Evolutionary conservation across 1,140 invertebrate genomes (phyloP), one percentile per base, ranked within the genome.

Genomic region (Camponotus floridanus): DNA sequence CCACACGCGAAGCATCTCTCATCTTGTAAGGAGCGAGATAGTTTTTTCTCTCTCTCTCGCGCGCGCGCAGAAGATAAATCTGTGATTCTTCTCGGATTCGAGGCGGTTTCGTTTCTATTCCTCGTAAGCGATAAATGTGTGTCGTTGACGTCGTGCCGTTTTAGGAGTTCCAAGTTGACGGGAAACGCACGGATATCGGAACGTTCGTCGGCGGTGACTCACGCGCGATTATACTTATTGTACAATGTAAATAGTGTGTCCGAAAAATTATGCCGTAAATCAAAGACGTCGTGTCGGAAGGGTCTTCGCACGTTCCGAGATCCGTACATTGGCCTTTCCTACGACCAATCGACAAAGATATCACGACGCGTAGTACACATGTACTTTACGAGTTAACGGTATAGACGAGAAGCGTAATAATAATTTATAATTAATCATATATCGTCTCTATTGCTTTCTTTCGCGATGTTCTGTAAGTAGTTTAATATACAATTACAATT

Each of bases 161-260:
- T 83, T 74, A 73, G 55, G 68, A 45, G 61, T 61, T 61, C 21
- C 79, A 59, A 73, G 67, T 42, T 21, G 18, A 61, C n/a, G 39
- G 68, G 42, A 48, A 57, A n/a, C n/a, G 79, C 39, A 15, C 79
- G 79, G 42, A 73, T 62, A 8, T 48, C 79, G 79, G 79, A 48
- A 73, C 68, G 79, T 62, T 15, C 33, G 48, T 61, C 15, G 61
- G 33, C 36, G 62, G 61, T 11, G 61, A 85, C n/a, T 31, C 42
- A 11, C 71, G 31, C 48, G n/a, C 48, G 51, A 57, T 48, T 31
- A 67, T 55, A 55, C 36, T 64, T 65, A 73, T 73, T 71, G 31
- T 84, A 71, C 36, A 67, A 59, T 86, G 85, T 86, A 86, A 84
- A 86, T 86, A 86, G 61, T 13, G 39, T 76, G 18, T 76, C 21